Percentiles rank a stretch among this genome's conserved stretches.
These are phyloP conservation scores for Ceratothoa steindachneri DNA, from an alignment of 2,888 invertebrate species.

Conservation along the genomic window DNA sequence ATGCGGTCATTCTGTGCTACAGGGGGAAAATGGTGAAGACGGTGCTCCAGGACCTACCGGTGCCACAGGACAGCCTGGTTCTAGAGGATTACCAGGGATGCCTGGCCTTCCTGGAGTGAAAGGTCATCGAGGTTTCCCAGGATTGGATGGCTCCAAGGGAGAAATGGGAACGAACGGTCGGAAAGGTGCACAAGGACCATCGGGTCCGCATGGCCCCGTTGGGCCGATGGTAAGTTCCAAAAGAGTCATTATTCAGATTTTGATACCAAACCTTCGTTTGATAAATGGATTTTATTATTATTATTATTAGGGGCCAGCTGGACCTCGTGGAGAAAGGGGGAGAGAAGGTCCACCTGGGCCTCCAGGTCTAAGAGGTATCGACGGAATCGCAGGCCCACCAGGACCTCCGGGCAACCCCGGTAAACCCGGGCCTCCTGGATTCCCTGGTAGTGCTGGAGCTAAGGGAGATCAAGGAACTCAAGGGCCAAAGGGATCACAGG, in stretches of 20 bases:
- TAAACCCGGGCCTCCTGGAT: constrained; percentile 78
- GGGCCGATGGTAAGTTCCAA: constrained; percentile 70
- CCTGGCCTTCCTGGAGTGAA: constrained; percentile 77
- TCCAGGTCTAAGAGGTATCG: constrained; percentile 71
- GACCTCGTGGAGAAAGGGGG: constrained; percentile 77
- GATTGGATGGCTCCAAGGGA: constrained; percentile 75
- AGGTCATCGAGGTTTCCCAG: constrained; percentile 76
- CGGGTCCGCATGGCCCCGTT: constrained; percentile 60
- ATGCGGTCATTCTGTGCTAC: background rate
- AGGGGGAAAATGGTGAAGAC: constrained; percentile 63
- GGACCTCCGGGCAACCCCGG: constrained; percentile 72
- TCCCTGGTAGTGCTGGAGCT: constrained; percentile 73
- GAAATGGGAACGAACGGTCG: constrained; percentile 72
- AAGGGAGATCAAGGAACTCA: constrained; percentile 73
- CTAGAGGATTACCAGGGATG: constrained; percentile 68
- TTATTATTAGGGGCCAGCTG: constrained; percentile 72
- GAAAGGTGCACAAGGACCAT: constrained; percentile 66
- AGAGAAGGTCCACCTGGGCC: constrained; percentile 73
- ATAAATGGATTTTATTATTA: background rate
- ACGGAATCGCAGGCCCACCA: constrained; percentile 73
- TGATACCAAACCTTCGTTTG: no score
- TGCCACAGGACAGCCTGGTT: constrained; percentile 66
- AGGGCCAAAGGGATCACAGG: constrained; percentile 76
- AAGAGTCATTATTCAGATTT: no score
- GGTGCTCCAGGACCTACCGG: constrained; percentile 74